Percentiles rank a stretch among this genome's conserved stretches.
Conservation (phyloP, 2,113 vertebrate species). For the Otocyon megalotis region DNA sequence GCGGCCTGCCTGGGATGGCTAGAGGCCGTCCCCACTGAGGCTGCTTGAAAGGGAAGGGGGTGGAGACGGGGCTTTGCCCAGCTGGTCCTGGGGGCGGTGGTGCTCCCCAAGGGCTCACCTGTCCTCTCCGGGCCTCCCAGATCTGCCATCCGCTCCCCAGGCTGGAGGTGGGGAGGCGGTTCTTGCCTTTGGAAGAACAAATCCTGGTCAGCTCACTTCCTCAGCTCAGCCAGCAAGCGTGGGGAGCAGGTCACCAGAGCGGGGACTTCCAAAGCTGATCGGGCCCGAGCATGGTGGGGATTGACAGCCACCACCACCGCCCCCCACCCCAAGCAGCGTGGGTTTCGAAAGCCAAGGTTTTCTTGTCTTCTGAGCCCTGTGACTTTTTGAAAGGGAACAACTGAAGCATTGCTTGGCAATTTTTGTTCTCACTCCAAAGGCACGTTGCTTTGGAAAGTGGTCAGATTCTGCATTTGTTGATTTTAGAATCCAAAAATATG, state of each 20-base stretch:
- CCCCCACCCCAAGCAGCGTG: fast-evolving
- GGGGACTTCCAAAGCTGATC: background rate
- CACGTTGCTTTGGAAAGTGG: background rate
- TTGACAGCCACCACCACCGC: no score
- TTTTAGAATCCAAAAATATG: background rate
- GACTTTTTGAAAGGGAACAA: background rate
- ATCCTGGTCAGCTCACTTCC: fast-evolving
- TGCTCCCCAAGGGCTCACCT: background rate
- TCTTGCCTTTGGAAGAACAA: background rate
- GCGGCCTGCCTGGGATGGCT: fast-evolving
- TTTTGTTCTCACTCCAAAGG: background rate
- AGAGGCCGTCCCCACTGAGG: background rate
- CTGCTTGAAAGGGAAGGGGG: background rate
- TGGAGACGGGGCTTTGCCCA: fast-evolving
- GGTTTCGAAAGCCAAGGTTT: background rate
- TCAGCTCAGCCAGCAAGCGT: fast-evolving
- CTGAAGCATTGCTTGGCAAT: background rate
- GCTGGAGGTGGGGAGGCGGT: fast-evolving
- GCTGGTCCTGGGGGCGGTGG: fast-evolving
- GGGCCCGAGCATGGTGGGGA: fast-evolving
- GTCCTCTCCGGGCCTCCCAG: background rate
- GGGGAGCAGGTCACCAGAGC: background rate
- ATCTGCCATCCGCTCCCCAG: background rate
- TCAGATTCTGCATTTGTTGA: background rate
- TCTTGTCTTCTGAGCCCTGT: background rate